Base-by-base conservation (phyloP, 2,888 invertebrate genomes). In the Troides helena region DNA sequence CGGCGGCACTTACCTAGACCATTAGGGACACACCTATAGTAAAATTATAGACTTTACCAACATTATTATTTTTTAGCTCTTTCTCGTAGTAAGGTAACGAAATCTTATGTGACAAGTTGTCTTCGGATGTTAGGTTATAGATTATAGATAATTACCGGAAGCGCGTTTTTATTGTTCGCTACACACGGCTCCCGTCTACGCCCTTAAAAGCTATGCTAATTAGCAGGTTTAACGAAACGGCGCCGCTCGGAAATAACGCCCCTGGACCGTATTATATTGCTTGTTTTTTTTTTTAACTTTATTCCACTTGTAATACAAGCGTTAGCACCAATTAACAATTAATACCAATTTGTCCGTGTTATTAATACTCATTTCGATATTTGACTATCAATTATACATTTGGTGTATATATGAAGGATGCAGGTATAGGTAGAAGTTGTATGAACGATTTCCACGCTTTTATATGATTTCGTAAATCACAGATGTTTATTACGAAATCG, bases 131-230 rank as follows among this genome's bases (percentile, higher is more conserved):
- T 62, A 65, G 62, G 46, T 65, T 69, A 62, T 65, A 58, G 30
- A 59, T 66, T 69, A 62, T 65, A 58, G 30, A 59, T 66, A 69
- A 70, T 69, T 71, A 65, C 23, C 43, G 65, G 58, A 65, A 70
- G 58, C 50, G 63, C 64, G 50, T 67, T 62, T 61, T 69, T 67
- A 69, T 71, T 72, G 68, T 71, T 71, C 58, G 56, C 70, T 66
- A 61, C 36, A 66, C 65, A 68, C 71, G 69, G 18, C 61, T 43
- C 65, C 69, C 68, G 72, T 80, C 77, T 75, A 79, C 81, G 77
- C 82, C 81, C 80, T 85, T 68, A 82, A 86, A 85, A 85, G 87
- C 83, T 85, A 85, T 85, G 87, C 74, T 82, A 87, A 87, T 87
- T 84, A 72, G 71, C 70, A 57, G 67, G 67, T 70, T 82, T 77